Evolutionary conservation across 1,140 invertebrate genomes (phyloP).

Genomic region (Ostrea denselamellosa): DNA sequence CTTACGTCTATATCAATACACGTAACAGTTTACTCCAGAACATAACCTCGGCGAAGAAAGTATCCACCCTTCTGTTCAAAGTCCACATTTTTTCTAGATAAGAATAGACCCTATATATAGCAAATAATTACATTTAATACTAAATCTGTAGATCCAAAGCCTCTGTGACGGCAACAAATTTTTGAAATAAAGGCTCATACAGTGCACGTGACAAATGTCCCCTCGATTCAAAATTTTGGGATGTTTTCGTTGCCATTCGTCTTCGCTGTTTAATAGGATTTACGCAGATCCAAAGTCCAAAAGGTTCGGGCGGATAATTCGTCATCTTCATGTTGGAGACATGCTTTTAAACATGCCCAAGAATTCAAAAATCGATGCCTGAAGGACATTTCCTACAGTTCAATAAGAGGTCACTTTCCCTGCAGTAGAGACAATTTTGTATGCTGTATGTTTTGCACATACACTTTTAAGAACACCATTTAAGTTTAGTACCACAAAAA

Average conservation of each 20-base stretch:
- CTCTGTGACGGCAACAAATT: neutral
- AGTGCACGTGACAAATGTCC: neutral
- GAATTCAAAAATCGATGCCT: neutral
- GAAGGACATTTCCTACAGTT: neutral
- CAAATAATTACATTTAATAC: neutral
- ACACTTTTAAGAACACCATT: too few relatives aligned
- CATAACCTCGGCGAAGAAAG: neutral
- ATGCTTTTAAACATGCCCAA: neutral
- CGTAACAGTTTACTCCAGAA: too few relatives aligned
- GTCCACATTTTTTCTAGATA: constrained; percentile 17
- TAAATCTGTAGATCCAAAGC: neutral
- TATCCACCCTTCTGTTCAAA: neutral
- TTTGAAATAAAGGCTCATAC: neutral
- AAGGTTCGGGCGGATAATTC: neutral
- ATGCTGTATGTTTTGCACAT: too few relatives aligned
- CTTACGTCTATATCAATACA: too few relatives aligned
- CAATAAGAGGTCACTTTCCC: neutral
- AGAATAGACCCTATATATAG: neutral
- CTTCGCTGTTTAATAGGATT: neutral
- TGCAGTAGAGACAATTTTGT: too few relatives aligned
- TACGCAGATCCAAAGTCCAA: constrained; percentile 6
- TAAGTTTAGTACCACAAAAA: too few relatives aligned
- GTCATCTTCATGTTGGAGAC: neutral
- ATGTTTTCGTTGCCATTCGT: neutral
- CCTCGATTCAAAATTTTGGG: neutral